Percentiles rank a stretch among this genome's conserved stretches.
These are phyloP conservation scores for Prionailurus viverrinus DNA, from an alignment of 2,113 vertebrate genomes.

Conservation along the genomic window DNA sequence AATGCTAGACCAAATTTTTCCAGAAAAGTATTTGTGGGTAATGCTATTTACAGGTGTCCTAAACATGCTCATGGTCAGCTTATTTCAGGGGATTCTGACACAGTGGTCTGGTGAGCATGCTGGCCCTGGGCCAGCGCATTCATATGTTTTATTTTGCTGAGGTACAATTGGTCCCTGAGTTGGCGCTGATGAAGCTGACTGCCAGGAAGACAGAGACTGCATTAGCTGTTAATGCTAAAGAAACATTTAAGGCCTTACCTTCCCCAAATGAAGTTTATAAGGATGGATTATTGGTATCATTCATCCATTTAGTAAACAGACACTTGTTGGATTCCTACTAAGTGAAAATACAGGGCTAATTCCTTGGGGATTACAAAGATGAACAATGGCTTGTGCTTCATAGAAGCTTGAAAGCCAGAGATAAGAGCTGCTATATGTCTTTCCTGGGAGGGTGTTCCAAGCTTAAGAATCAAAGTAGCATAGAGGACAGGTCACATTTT, in stretches of 20 bases:
- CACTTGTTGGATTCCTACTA: background rate
- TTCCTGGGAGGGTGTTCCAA: background rate
- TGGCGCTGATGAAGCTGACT: background rate
- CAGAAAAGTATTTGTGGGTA: background rate
- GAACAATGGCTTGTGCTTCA: background rate
- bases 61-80: background rate
- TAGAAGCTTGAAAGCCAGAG: background rate
- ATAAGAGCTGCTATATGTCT: background rate
- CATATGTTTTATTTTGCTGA: background rate
- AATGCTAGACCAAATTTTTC: background rate
- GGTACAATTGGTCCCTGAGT: background rate
- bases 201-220: background rate
- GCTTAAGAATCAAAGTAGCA: background rate
- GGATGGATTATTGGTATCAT: background rate
- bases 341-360: background rate
- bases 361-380: background rate
- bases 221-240: background rate
- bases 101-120: background rate
- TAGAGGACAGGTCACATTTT: background rate
- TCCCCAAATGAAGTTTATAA: background rate
- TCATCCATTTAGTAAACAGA: background rate
- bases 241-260: background rate
- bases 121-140: background rate
- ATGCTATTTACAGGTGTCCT: background rate
- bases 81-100: background rate